Conservation (phyloP, 92 coral and sea anemone genomes). For the Porites divaricata region DNA sequence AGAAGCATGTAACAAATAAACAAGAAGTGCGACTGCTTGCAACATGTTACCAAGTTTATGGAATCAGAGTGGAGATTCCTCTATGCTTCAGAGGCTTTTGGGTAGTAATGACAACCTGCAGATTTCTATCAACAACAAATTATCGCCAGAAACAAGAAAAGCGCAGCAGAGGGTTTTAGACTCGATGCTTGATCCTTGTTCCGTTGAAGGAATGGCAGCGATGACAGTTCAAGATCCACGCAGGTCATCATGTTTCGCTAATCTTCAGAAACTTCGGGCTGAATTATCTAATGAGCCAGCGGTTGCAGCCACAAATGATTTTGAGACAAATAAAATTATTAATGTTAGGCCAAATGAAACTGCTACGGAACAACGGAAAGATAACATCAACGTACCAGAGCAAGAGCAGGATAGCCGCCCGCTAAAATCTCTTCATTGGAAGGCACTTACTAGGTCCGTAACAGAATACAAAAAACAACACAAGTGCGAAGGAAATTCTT, state of each 20-base stretch:
- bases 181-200: conserved; percentile 22
- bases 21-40: neutral
- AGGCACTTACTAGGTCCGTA: neutral
- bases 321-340: neutral
- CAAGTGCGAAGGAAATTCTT: conserved; percentile 11
- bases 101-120: conserved; percentile 1
- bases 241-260: conserved; percentile 22
- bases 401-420: conserved; percentile 25
- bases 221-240: conserved; percentile 18
- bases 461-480: conserved; percentile 4
- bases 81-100: conserved; percentile 18
- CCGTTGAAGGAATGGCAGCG: conserved; percentile 11
- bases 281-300: conserved; percentile 19
- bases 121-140: neutral
- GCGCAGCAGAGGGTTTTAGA: conserved; percentile 27
- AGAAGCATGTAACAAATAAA: neutral
- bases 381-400: neutral
- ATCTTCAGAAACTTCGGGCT: conserved; percentile 29
- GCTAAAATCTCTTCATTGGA: conserved; percentile 47
- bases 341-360: neutral
- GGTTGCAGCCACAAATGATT: neutral
- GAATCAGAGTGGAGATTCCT: conserved; percentile 9
- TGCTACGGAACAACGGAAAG: neutral
- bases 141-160: conserved; percentile 15
- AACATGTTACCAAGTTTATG: conserved; percentile 2